Conservation (phyloP, 2,797 vertebrate genomes). For the Gymnocypris eckloni region DNA sequence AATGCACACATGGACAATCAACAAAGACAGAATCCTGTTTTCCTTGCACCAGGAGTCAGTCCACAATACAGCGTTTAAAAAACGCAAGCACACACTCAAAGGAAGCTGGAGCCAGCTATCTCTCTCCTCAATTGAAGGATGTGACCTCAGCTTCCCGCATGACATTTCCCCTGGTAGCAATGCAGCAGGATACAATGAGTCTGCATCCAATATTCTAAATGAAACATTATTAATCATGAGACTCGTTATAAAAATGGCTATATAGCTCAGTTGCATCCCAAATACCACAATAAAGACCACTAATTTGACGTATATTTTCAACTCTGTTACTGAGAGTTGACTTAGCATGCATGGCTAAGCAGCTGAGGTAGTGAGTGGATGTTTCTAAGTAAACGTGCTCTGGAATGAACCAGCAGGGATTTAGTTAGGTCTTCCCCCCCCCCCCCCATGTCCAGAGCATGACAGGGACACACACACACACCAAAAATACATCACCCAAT, state of each 20-base stretch:
- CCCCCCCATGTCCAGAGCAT: slow-evolving; percentile 6
- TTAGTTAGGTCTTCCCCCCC: slow-evolving; percentile 30
- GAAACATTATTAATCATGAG: slow-evolving; percentile 12
- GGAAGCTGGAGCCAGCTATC: slow-evolving; percentile 56
- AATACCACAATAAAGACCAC: neutral
- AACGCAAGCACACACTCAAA: slow-evolving; percentile 36
- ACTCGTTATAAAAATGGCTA: neutral
- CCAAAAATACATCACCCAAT: slow-evolving; percentile 46
- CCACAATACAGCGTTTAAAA: slow-evolving; percentile 16
- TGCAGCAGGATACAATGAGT: slow-evolving; percentile 23
- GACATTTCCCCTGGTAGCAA: slow-evolving; percentile 52
- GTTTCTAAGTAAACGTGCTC: slow-evolving; percentile 13
- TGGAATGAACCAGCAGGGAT: slow-evolving; percentile 31
- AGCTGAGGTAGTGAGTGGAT: slow-evolving; percentile 9
- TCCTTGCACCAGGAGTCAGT: slow-evolving; percentile 13
- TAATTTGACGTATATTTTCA: slow-evolving; percentile 1
- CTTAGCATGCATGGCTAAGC: slow-evolving; percentile 19
- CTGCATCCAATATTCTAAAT: neutral
- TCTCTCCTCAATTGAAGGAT: slow-evolving; percentile 76
- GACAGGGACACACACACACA: slow-evolving; percentile 8
- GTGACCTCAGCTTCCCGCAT: slow-evolving; percentile 74
- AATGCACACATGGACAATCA: neutral
- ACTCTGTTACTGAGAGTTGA: neutral
- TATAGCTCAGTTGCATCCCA: neutral
- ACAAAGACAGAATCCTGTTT: slow-evolving; percentile 46